These are phyloP conservation scores for Eidolon dupreanum DNA, from an alignment of 2,797 vertebrate species.

Conservation along the genomic window DNA sequence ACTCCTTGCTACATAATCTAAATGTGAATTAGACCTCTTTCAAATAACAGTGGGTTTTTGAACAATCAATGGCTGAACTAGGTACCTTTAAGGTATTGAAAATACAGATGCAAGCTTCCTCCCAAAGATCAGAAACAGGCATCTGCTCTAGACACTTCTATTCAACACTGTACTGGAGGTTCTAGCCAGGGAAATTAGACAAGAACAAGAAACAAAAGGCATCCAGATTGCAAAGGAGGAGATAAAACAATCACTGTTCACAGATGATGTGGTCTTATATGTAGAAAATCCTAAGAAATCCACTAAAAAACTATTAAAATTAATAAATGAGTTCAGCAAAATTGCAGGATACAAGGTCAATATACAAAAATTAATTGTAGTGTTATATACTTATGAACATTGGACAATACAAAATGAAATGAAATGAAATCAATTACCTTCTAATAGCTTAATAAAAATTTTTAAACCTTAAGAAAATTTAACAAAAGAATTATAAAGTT, in stretches of 20 bases:
- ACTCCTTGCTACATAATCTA: neutral
- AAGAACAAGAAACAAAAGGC: slow-evolving; percentile 26
- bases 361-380: slow-evolving; percentile 7
- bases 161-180: neutral
- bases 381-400: neutral
- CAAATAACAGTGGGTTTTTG: slow-evolving; percentile 7
- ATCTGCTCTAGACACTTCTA: neutral
- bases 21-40: slow-evolving; percentile 23
- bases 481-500: slow-evolving; percentile 9
- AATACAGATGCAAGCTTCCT: neutral
- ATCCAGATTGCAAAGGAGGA: neutral
- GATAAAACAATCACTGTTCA: neutral
- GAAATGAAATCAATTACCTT: neutral
- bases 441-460: neutral
- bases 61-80: neutral
- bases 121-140: slow-evolving; percentile 3
- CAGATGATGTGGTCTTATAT: neutral
- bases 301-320: slow-evolving; percentile 22
- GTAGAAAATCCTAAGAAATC: neutral
- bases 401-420: neutral
- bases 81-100: neutral
- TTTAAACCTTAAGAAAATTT: neutral
- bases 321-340: neutral
- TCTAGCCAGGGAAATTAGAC: neutral
- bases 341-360: neutral